Percentiles rank a stretch among this genome's conserved stretches.
Conservation (phyloP, 2,888 invertebrate genomes). For the Acronicta psi region DNA sequence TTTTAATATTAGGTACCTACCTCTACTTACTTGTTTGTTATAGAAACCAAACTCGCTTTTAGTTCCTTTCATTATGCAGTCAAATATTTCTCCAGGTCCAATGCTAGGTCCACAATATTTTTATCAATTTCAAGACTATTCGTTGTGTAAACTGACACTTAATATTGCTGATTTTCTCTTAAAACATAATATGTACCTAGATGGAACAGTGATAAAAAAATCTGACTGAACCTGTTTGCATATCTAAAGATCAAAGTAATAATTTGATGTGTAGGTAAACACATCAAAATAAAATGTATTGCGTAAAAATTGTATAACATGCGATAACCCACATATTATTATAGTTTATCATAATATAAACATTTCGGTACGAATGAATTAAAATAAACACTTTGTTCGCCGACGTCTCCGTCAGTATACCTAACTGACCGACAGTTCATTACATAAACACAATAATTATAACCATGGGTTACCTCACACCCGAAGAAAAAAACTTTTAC, state of each 20-base stretch:
- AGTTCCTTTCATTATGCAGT: no score
- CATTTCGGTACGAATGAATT: constrained; percentile 10
- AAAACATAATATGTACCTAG: no score
- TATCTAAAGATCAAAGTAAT: background rate
- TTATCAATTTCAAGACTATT: no score
- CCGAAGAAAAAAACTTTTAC: constrained; percentile 84
- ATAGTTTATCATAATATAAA: constrained; percentile 22
- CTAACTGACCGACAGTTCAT: background rate
- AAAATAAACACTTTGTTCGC: constrained; percentile 4
- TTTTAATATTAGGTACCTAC: no score
- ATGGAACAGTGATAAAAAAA: background rate
- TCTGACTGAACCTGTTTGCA: background rate
- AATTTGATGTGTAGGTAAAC: no score
- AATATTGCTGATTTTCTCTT: no score
- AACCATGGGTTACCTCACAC: constrained; percentile 74
- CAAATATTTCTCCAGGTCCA: no score
- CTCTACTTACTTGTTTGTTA: no score
- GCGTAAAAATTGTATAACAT: constrained; percentile 1
- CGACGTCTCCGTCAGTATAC: background rate
- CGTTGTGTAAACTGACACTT: no score
- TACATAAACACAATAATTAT: background rate
- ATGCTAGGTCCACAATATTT: no score
- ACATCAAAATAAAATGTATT: constrained; percentile 4
- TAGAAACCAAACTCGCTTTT: no score
- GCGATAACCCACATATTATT: constrained; percentile 31